Percentiles rank a stretch among this genome's conserved stretches.
phyloP scores from a whole-genome alignment of 2,888 invertebrate species.

The Amitus sp. region DNA sequence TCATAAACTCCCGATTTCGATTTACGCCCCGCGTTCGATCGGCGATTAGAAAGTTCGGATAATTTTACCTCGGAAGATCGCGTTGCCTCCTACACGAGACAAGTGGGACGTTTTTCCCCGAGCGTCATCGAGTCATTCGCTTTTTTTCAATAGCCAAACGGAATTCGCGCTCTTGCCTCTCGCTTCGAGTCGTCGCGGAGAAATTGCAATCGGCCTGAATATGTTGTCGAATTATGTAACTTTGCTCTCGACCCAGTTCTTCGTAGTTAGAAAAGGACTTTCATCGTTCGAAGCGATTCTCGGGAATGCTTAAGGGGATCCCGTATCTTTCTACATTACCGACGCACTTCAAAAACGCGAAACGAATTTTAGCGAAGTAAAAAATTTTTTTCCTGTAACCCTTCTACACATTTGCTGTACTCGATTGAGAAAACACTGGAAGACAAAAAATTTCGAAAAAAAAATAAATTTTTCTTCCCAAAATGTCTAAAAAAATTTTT shows the following conservation, averaged over 20 bases:
- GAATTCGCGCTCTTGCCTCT: background rate
- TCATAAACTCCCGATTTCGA: slow-evolving; percentile 20
- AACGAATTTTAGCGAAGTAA: too few species aligned
- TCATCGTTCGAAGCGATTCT: background rate
- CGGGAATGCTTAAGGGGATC: too few species aligned
- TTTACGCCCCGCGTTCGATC: slow-evolving; percentile 34
- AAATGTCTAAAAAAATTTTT: too few species aligned
- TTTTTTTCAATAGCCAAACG: background rate
- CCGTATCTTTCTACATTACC: too few species aligned
- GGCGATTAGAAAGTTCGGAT: slow-evolving; percentile 56
- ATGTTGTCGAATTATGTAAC: background rate
- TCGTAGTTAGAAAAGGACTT: background rate
- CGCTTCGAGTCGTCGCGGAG: background rate
- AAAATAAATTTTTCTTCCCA: too few species aligned
- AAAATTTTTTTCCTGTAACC: too few species aligned
- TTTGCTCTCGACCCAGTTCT: background rate
- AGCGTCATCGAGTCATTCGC: slow-evolving; percentile 8
- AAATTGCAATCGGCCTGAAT: background rate
- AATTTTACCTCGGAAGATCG: slow-evolving; percentile 45
- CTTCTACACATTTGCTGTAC: too few species aligned
- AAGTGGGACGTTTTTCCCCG: slow-evolving; percentile 48
- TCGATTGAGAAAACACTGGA: too few species aligned
- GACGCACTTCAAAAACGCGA: too few species aligned
- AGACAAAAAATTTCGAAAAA: too few species aligned
- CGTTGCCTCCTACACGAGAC: slow-evolving; percentile 52